Percentiles rank a stretch among this genome's conserved stretches.
Conservation (phyloP, 1,140 invertebrate genomes). For the Heliconius himera region DNA sequence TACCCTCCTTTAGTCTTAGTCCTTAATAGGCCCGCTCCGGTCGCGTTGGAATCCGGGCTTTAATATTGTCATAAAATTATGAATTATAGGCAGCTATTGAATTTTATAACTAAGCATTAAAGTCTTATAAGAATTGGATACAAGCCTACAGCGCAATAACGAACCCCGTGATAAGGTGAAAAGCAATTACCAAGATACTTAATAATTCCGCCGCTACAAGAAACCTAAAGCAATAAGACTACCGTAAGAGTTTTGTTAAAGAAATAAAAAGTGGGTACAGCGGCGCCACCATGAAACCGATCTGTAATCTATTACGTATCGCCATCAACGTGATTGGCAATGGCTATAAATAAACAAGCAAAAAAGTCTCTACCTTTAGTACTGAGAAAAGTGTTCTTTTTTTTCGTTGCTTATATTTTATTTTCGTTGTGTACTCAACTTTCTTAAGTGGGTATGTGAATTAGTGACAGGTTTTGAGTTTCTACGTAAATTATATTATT, state of each 20-base stretch:
- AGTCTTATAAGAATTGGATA: not conserved
- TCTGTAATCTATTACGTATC: slow-evolving; percentile 28
- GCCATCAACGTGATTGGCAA: slow-evolving; percentile 32
- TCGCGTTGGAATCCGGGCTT: not conserved
- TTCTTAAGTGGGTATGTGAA: slow-evolving; percentile 1
- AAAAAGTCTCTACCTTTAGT: slow-evolving; percentile 18
- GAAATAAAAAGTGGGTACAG: slow-evolving; percentile 12
- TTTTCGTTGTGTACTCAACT: slow-evolving; percentile 1
- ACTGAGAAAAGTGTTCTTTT: slow-evolving; percentile 12
- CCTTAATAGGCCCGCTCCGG: not conserved
- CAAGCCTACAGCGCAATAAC: not conserved
- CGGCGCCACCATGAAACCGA: slow-evolving; percentile 32
- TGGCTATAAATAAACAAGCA: slow-evolving; percentile 25
- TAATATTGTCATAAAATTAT: slow-evolving; percentile 5
- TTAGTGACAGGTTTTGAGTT: not conserved
- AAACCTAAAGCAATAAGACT: slow-evolving; percentile 14
- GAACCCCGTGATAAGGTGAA: not conserved
- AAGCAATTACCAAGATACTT: slow-evolving; percentile 6
- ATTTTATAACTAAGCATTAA: slow-evolving; percentile 8
- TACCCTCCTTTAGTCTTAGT: too few species aligned
- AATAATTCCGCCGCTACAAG: slow-evolving; percentile 6
- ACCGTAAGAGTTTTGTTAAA: slow-evolving; percentile 19
- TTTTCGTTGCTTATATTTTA: not conserved
- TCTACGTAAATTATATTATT: not conserved
- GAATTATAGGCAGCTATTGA: not conserved